Percentiles rank a stretch among this genome's conserved stretches.
These are phyloP conservation scores for Ceyx melanurus DNA, from an alignment of 2,113 vertebrate genomes.

Conservation along the genomic window DNA sequence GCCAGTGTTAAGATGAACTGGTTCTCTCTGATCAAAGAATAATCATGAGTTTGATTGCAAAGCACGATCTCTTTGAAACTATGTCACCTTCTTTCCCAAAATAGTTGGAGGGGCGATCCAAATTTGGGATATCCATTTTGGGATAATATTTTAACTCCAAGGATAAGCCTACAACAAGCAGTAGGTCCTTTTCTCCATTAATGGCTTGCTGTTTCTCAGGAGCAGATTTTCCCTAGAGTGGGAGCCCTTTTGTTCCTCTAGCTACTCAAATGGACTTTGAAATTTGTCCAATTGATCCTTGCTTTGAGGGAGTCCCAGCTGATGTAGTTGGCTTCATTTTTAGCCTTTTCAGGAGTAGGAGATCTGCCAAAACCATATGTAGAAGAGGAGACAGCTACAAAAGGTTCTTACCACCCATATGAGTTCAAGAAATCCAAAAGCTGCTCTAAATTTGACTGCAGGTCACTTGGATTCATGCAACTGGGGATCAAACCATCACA, in stretches of 20 bases:
- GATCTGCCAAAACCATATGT: constrained; percentile 36
- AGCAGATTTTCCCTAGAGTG: constrained; percentile 1
- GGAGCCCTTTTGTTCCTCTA: constrained; percentile 14
- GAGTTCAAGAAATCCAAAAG: constrained; percentile 8
- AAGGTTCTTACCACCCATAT: constrained; percentile 6
- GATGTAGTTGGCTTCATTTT: constrained; percentile 35
- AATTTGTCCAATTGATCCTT: constrained; percentile 53
- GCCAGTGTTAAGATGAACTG: neutral
- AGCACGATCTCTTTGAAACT: neutral
- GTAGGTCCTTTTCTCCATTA: neutral
- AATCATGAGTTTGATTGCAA: neutral
- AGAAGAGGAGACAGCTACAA: constrained; percentile 6
- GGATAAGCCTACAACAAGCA: neutral
- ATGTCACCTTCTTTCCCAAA: neutral
- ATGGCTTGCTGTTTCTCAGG: neutral
- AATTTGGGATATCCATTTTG: neutral
- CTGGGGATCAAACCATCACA: neutral
- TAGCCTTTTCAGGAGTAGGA: constrained; percentile 32
- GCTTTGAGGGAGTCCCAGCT: constrained; percentile 49
- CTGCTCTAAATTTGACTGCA: neutral
- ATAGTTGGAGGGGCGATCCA: neutral
- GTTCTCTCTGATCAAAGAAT: neutral
- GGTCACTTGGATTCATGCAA: rapidly evolving
- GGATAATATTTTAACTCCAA: neutral
- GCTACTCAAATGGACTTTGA: constrained; percentile 34